Conservation (phyloP, 2,888 invertebrate genomes). For the Drosophila rubida region DNA sequence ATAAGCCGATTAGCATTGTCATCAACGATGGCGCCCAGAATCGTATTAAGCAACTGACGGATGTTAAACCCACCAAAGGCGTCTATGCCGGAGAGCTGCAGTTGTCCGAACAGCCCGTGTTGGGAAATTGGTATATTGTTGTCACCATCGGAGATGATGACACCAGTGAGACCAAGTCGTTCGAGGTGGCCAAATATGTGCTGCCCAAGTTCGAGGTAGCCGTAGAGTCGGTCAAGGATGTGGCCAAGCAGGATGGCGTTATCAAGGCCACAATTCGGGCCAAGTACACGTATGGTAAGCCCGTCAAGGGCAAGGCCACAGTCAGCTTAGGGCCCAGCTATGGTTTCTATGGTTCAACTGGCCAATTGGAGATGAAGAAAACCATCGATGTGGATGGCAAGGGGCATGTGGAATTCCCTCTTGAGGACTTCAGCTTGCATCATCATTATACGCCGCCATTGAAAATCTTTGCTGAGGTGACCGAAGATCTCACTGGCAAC, state of each 20-base stretch:
- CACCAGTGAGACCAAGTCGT: constrained; percentile 54
- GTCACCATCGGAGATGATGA: constrained; percentile 86
- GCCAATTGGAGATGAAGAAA: constrained; percentile 86
- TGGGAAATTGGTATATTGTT: constrained; percentile 95
- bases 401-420: constrained; percentile 90
- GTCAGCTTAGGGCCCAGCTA: constrained; percentile 85
- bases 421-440: constrained; percentile 88
- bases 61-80: constrained; percentile 89
- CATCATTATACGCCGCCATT: constrained; percentile 85
- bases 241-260: constrained; percentile 92
- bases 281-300: constrained; percentile 94
- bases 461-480: constrained; percentile 92
- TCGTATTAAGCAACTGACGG: constrained; percentile 92
- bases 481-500: constrained; percentile 93
- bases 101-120: constrained; percentile 92
- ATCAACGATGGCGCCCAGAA: constrained; percentile 89
- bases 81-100: constrained; percentile 91
- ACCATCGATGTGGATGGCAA: constrained; percentile 89
- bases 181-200: constrained; percentile 94
- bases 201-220: constrained; percentile 96
- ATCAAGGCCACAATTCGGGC: constrained; percentile 92
- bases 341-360: constrained; percentile 35
- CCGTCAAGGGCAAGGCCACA: constrained; percentile 94
- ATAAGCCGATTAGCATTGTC: constrained; percentile 75
- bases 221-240: constrained; percentile 92